phyloP scores from a whole-genome alignment of 2,113 vertebrate genomes.

The Ellobius talpinus region DNA sequence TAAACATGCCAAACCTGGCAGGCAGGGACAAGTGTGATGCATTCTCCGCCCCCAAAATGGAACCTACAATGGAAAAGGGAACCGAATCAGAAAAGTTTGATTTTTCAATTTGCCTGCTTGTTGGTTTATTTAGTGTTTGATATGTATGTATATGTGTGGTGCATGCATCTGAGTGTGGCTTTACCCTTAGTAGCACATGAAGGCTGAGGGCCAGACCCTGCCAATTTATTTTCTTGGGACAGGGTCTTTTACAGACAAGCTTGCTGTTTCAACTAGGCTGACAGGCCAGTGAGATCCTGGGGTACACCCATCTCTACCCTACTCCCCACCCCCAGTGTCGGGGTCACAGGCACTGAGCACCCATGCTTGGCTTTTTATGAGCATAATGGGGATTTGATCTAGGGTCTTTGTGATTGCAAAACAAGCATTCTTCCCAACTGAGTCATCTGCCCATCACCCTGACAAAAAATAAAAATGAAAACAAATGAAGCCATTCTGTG shows the following conservation, averaged over 20 bases:
- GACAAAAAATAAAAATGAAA: neutral
- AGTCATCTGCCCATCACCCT: neutral
- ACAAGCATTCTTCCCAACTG: neutral
- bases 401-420: neutral
- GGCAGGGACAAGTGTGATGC: constrained; percentile 95
- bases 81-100: neutral
- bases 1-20: constrained; percentile 90
- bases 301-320: neutral
- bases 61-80: constrained; percentile 87
- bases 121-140: neutral
- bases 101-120: neutral
- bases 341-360: neutral
- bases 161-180: no score
- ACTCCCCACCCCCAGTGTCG: neutral
- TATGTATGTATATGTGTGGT: neutral
- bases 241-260: no score
- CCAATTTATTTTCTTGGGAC: no score
- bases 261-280: neutral
- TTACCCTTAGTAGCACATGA: no score
- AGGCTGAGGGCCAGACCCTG: no score
- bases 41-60: constrained; percentile 93
- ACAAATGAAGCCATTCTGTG: neutral
- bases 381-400: no score
- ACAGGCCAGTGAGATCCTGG: neutral
- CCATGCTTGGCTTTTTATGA: neutral